These are phyloP conservation scores for Tribolium freemani DNA, from an alignment of 2,888 invertebrate species.

Conservation along the genomic window DNA sequence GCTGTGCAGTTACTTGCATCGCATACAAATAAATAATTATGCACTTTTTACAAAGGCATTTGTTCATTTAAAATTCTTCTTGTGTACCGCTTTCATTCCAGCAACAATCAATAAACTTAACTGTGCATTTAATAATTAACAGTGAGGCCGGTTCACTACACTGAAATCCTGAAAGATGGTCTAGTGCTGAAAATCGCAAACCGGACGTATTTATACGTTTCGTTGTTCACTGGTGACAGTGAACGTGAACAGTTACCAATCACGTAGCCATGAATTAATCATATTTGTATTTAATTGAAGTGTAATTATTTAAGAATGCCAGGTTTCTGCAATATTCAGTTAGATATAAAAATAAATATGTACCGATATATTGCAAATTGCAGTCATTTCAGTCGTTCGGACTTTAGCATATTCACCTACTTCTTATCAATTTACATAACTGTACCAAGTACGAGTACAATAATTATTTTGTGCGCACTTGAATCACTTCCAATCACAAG, in stretches of 20 bases:
- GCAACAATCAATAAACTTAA: slow-evolving; percentile 3
- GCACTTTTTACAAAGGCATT: neutral
- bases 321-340: slow-evolving; percentile 28
- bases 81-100: slow-evolving; percentile 12
- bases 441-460: slow-evolving; percentile 25
- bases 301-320: slow-evolving; percentile 40
- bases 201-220: slow-evolving; percentile 1
- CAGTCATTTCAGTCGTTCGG: slow-evolving; percentile 21
- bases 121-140: slow-evolving; percentile 22
- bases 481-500: neutral
- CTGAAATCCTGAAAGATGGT: neutral
- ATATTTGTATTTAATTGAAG: slow-evolving; percentile 26
- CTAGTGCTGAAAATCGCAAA: neutral
- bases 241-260: slow-evolving; percentile 36
- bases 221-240: slow-evolving; percentile 23
- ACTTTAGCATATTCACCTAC: slow-evolving; percentile 36
- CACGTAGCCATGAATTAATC: slow-evolving; percentile 29
- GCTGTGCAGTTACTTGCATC: neutral
- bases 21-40: slow-evolving; percentile 2
- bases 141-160: neutral
- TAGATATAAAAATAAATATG: slow-evolving; percentile 20
- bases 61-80: slow-evolving; percentile 17
- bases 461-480: neutral
- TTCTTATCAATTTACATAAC: slow-evolving; percentile 30
- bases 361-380: slow-evolving; percentile 29